Conservation (phyloP, 2,113 vertebrate genomes). For the Salminus brasiliensis region DNA sequence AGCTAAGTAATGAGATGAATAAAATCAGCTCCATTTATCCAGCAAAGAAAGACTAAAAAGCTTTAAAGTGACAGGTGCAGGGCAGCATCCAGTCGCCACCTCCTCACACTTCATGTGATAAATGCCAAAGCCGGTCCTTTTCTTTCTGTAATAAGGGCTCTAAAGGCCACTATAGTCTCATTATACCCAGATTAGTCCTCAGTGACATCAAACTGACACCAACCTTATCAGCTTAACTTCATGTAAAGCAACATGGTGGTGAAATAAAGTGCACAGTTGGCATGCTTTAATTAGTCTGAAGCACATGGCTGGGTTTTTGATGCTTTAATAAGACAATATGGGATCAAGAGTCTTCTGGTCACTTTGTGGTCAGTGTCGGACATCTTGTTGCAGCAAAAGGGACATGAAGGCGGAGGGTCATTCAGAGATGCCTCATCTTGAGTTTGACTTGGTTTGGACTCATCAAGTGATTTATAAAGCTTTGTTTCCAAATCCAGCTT, state of each 20-base stretch:
- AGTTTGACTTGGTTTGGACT: background rate
- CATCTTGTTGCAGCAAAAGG: background rate
- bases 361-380: background rate
- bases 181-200: slow-evolving; percentile 5
- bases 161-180: background rate
- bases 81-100: background rate
- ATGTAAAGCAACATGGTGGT: slow-evolving; percentile 2
- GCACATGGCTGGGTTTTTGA: background rate
- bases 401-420: slow-evolving; percentile 1
- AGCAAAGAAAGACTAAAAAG: background rate
- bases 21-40: background rate
- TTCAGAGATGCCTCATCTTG: slow-evolving; percentile 1
- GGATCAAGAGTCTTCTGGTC: background rate
- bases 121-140: slow-evolving; percentile 12
- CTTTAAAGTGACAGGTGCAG: slow-evolving; percentile 7
- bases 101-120: slow-evolving; percentile 10
- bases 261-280: background rate
- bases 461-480: slow-evolving; percentile 36
- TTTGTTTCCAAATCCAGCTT: slow-evolving; percentile 46
- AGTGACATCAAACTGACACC: background rate
- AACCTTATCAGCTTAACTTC: background rate
- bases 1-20: background rate
- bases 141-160: slow-evolving; percentile 26
- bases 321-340: background rate
- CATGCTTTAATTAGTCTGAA: background rate